Evolutionary conservation across 2,797 vertebrate species (phyloP), one percentile per base, ranked within the genome.

Genomic region (Rhabdomys pumilio): DNA sequence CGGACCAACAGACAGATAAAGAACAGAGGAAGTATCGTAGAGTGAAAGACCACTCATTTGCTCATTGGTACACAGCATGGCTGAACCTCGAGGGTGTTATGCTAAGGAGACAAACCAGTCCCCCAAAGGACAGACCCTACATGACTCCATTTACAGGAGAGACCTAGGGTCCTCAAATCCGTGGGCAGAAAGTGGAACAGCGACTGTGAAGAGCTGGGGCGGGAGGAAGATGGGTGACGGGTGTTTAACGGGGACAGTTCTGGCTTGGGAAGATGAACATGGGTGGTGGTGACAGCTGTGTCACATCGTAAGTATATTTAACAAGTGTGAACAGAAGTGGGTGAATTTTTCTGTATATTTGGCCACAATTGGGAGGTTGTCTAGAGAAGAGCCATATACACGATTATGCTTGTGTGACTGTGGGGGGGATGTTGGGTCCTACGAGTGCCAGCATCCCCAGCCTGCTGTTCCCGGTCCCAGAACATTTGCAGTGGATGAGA

Each of bases 61-160:
- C 1, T 50, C 69, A 3, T 29, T 4, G 10, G 20, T 80, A 69
- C 26, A 0, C 53, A 4, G 1, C 38, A 0, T 0, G 29, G 53
- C 4, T 0, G 29, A 20, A 44, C 24, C 6, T 2, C 0, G 20
- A 53, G 73, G 47, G 1, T 14, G 0, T 0, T 0, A 0, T 3
- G 15, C 85, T 63, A 20, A 41, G 7, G 47, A 84, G 72, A n/a
- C 8, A 4, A 50, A 22, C 19, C 47, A 0, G 47, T 22, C 81
- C 2, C 2, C 67, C 2, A 47, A 57, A 26, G 57, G 73, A 61
- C 29, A 61, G 86, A 15, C 1, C n/a, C 20, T 2, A 0, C 0
- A 0, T 0, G 31, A 12, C 3, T 24, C 57, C 65, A 5, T 20
- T 9, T n/a, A 19, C 6, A 9, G 34, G 50, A n/a, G 1, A 24